These are phyloP conservation scores for Nothura maculosa DNA, from an alignment of 2,797 vertebrate species.

Conservation along the genomic window DNA sequence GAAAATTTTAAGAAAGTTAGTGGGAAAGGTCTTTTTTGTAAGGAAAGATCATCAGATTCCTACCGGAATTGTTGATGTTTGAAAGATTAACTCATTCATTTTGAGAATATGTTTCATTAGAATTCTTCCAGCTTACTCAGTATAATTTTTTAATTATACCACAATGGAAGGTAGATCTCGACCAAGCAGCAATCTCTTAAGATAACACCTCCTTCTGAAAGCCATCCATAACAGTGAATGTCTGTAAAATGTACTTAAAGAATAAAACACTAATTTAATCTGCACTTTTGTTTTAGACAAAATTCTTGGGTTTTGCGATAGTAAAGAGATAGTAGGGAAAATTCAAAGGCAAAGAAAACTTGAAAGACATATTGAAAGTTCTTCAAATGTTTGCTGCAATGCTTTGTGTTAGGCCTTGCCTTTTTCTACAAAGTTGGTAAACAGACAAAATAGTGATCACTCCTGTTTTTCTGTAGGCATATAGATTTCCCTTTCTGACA, in stretches of 20 bases:
- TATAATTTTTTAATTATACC: not conserved
- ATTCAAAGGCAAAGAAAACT: not conserved
- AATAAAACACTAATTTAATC: not conserved
- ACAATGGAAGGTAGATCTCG: not conserved
- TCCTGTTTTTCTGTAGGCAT: not conserved
- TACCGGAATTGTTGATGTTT: not conserved
- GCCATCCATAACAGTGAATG: not conserved
- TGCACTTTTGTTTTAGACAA: not conserved
- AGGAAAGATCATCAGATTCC: not conserved
- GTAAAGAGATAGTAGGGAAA: not conserved
- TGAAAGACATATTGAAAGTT: not conserved
- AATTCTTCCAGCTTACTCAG: not conserved
- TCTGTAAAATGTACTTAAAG: not conserved
- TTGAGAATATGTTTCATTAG: not conserved
- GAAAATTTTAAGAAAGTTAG: not conserved
- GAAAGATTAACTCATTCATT: not conserved
- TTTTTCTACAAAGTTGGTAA: not conserved
- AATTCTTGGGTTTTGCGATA: not conserved
- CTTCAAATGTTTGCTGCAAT: not conserved
- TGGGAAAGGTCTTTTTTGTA: not conserved
- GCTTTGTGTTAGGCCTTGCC: not conserved
- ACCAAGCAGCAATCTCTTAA: not conserved
- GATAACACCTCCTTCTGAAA: constrained; percentile 6
- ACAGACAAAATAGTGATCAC: not conserved
- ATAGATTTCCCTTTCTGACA: not conserved